Conservation (phyloP, 1,140 invertebrate genomes). For the Pararge aegeria region DNA sequence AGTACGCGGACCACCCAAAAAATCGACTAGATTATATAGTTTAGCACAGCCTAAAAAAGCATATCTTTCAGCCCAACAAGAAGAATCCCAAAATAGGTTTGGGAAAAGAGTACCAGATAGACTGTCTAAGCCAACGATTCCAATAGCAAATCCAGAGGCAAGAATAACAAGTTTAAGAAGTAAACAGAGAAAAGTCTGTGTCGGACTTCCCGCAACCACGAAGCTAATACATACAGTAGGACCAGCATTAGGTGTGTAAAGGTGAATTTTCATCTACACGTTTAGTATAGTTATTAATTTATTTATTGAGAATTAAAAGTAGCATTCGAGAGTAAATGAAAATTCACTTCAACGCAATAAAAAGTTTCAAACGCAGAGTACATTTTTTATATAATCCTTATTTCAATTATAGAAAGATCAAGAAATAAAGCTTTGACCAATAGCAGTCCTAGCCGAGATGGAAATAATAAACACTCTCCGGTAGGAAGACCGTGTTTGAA, state of each 20-base stretch:
- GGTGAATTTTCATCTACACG: constrained; percentile 48
- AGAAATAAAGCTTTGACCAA: constrained; percentile 22
- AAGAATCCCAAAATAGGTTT: constrained; percentile 47
- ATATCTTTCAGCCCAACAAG: constrained; percentile 52
- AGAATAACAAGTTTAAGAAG: constrained; percentile 25
- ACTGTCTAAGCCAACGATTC: constrained; percentile 30
- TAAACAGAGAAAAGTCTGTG: constrained; percentile 26
- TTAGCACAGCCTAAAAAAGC: constrained; percentile 63
- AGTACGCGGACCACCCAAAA: constrained; percentile 57
- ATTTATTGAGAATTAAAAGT: too few species aligned
- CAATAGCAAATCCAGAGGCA: constrained; percentile 30
- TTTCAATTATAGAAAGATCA: constrained; percentile 9
- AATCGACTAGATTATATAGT: constrained; percentile 48
- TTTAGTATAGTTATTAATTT: too few species aligned
- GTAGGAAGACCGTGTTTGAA: constrained; percentile 23
- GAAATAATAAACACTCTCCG: constrained; percentile 24
- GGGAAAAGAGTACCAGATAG: constrained; percentile 40
- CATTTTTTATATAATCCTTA: too few species aligned
- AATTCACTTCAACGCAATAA: too few species aligned
- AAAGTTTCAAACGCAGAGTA: too few species aligned
- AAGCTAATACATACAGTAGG: constrained; percentile 24
- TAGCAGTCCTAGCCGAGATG: constrained; percentile 31
- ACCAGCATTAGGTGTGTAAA: constrained; percentile 65
- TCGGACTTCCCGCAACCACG: constrained; percentile 15
- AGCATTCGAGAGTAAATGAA: too few species aligned